Conservation (phyloP, 2,797 vertebrate species). For the Benthosema pterotum region DNA sequence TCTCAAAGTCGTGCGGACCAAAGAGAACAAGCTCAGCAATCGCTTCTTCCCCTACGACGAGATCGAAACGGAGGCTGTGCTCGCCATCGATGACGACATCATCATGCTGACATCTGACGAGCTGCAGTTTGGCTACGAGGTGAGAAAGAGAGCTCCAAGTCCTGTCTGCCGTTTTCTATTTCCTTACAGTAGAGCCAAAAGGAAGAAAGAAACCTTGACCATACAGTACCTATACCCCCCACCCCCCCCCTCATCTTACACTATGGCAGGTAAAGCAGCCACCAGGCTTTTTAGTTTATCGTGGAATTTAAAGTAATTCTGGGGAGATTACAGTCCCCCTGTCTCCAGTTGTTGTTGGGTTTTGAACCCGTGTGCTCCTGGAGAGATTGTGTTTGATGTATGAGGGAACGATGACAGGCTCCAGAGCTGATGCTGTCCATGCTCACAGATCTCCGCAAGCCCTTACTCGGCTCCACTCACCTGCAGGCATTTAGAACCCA, state of each 20-base stretch:
- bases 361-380: slow-evolving; percentile 48
- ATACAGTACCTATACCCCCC: no score
- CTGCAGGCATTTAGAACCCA: slow-evolving; percentile 79
- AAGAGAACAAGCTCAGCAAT: slow-evolving; percentile 97
- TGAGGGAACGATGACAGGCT: slow-evolving; percentile 69
- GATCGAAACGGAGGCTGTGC: slow-evolving; percentile 95
- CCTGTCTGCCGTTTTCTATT: background rate
- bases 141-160: slow-evolving; percentile 71
- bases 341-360: slow-evolving; percentile 38
- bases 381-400: slow-evolving; percentile 69
- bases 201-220: slow-evolving; percentile 1
- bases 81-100: slow-evolving; percentile 98
- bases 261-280: slow-evolving; percentile 30
- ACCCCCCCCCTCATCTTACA: slow-evolving; percentile 7
- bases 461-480: slow-evolving; percentile 64
- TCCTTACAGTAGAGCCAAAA: background rate
- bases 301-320: slow-evolving; percentile 57
- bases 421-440: slow-evolving; percentile 71
- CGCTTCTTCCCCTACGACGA: slow-evolving; percentile 98
- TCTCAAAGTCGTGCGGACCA: slow-evolving; percentile 93
- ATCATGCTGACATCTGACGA: slow-evolving; percentile 98
- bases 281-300: slow-evolving; percentile 61
- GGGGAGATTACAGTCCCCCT: slow-evolving; percentile 55
- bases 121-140: slow-evolving; percentile 98
- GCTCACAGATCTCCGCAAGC: slow-evolving; percentile 50